Base-by-base conservation (phyloP, 2,113 vertebrate species). In the Semnopithecus entellus region DNA sequence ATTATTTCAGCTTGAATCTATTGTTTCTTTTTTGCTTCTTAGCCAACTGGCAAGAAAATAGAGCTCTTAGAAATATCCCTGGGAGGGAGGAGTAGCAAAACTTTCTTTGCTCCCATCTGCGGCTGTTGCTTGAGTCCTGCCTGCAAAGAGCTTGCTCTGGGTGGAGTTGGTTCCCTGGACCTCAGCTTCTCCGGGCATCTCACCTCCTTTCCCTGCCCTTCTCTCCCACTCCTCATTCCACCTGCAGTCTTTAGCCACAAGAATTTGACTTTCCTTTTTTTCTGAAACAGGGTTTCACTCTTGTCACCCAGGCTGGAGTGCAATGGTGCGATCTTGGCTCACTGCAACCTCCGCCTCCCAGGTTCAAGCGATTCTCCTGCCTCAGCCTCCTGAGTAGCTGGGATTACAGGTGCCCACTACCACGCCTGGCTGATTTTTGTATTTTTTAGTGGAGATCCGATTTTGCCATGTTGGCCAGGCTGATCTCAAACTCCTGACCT, bases 1-100 rank as follows among this genome's bases (percentile, higher is more conserved):
- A 99, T 99, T 97, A 99, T 99, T 99, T 98, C 98, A 98, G 97
- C 98, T 98, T 98, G 98, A 98, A 98, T 98, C 98, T 98, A 99
- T 99, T 99, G 99, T 99, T 99, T 98, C 97, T 98, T 96, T 93
- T 82, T 98, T 88, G 0, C 97, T 98, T 98, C 98, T 98, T 98
- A 97, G 98, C 98, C 98, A 98, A 98, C 98, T 98, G 98, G 98
- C 98, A 98, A 98, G 98, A 98, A 99, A 98, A 98, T 97, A 98
- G 98, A 98, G 98, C 98, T 97, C 97, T 97, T 96, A 91, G 97
- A 98, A 97, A 2, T 14, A 90, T 97, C 95, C 97, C 94, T 76
- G 93, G 81, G 90, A 96, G 59, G 89, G 94, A 97, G 96, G 78
- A 97, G 97, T 25, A 98, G 93, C 87, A 81, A 98, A 98, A 99